Evolutionary conservation across 2,797 vertebrate species (phyloP).

Genomic region (Hephaestus fuliginosus): DNA sequence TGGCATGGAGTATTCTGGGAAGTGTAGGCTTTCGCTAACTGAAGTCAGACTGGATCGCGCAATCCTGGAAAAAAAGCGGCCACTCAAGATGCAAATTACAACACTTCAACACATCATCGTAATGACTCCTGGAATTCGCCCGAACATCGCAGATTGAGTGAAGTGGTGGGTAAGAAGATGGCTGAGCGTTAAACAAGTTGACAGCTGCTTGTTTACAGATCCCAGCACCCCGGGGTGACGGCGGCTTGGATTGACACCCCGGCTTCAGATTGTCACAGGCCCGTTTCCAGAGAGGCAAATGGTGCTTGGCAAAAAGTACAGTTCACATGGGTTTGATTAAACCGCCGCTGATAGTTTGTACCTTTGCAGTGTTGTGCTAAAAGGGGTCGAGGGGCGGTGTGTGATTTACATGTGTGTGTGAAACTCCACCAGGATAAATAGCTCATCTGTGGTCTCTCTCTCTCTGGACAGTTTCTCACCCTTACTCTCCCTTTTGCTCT

Average conservation of each 20-base stretch:
- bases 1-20: not conserved
- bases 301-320: slow-evolving; percentile 76
- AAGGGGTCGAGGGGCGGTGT: slow-evolving; percentile 23
- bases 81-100: slow-evolving; percentile 31
- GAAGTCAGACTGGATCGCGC: not conserved
- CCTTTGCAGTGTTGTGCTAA: slow-evolving; percentile 64
- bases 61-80: slow-evolving; percentile 17
- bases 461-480: not conserved
- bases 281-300: slow-evolving; percentile 78
- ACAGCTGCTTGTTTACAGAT: slow-evolving; percentile 81
- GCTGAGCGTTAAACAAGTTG: slow-evolving; percentile 74
- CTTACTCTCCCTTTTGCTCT: slow-evolving; percentile 4
- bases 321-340: slow-evolving; percentile 78
- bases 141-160: slow-evolving; percentile 1
- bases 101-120: slow-evolving; percentile 13
- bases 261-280: slow-evolving; percentile 64
- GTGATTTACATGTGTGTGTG: slow-evolving; percentile 58
- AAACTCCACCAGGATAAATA: slow-evolving; percentile 55
- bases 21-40: not conserved
- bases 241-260: slow-evolving; percentile 73
- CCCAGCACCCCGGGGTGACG: slow-evolving; percentile 65
- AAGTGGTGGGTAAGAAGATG: slow-evolving; percentile 35
- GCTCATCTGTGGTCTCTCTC: slow-evolving; percentile 30
- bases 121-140: slow-evolving; percentile 11
- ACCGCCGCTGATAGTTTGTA: slow-evolving; percentile 61